A percentile compares a stretch with the other conserved stretches of the same genome.
Conservation (phyloP, 1,140 invertebrate genomes). For the Pissodes strobi region DNA sequence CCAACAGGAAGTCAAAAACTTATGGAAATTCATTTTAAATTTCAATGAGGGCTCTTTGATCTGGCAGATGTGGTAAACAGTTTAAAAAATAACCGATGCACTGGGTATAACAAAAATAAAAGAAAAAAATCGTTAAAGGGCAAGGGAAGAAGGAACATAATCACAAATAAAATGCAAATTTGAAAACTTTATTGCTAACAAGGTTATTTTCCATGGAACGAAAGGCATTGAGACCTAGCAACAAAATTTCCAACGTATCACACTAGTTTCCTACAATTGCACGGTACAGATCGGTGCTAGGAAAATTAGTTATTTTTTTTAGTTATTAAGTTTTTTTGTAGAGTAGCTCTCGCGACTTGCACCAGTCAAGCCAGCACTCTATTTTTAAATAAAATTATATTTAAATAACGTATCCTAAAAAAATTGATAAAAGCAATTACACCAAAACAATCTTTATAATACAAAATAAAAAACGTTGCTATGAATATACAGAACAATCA, state of each 20-base stretch:
- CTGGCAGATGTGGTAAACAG: neutral
- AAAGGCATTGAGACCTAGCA: slow-evolving; percentile 21
- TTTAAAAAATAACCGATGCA: slow-evolving; percentile 6
- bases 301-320: slow-evolving; percentile 26
- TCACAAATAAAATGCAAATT: slow-evolving; percentile 30
- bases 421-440: slow-evolving; percentile 30
- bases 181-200: slow-evolving; percentile 37
- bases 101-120: neutral
- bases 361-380: slow-evolving; percentile 46
- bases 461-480: slow-evolving; percentile 36
- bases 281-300: slow-evolving; percentile 25
- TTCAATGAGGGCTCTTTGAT: too few species aligned
- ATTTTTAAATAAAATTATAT: slow-evolving; percentile 28
- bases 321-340: slow-evolving; percentile 24
- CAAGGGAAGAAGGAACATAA: slow-evolving; percentile 31
- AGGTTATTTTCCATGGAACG: slow-evolving; percentile 1
- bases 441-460: slow-evolving; percentile 38
- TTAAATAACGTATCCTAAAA: slow-evolving; percentile 14
- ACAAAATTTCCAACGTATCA: slow-evolving; percentile 38
- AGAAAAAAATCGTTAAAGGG: too few species aligned
- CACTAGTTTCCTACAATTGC: slow-evolving; percentile 35
- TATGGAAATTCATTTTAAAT: too few species aligned
- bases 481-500: slow-evolving; percentile 27
- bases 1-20: too few species aligned
- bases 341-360: slow-evolving; percentile 44